Base-by-base conservation (phyloP, 2,797 vertebrate genomes). In the Chiloscyllium punctatum region DNA sequence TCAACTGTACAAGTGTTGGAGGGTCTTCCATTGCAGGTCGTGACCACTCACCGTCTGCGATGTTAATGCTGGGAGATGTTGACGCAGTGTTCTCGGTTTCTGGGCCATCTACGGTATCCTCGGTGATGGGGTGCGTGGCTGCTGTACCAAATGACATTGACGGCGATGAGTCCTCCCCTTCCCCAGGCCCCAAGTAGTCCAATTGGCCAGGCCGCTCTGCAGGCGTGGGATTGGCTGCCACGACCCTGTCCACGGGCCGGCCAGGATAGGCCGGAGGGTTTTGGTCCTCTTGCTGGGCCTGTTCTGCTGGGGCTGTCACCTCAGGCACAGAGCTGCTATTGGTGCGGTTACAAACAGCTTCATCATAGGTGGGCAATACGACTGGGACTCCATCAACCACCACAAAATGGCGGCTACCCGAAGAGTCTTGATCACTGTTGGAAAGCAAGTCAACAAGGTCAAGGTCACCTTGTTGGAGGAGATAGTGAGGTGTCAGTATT, bases 301-400 rank as follows among this genome's bases (percentile, higher is more conserved):
- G 97, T 87, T 97, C 97, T 96, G 96, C 4, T 2, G 97, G 96
- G 57, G 97, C 97, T 86, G 96, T 95, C 94, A 97, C 97, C 95
- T 97, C 96, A 0, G 98, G 97, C 88, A 98, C 98, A 96, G 98
- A 97, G 33, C 6, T 1, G 96, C 97, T 96, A 88, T 96, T 97
- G 95, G 97, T 62, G 79, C 97, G 95, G 0, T 97, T 97, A 72
- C 97, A 97, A 95, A 98, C 98, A 71, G 98, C 98, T 97, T 98
- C 98, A 0, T 98, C 98, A 0, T 98, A 98, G 96, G 98, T 98
- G 13, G 98, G 98, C 91, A 98, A 97, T 97, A 98, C 97, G 94
- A 98, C 98, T 0, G 98, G 98, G 94, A 98, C 97, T 0, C 98
- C 98, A 0, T 98, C 98, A 96, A 98, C 98, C 96, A 98, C 98